These are phyloP conservation scores for Epinephelus awoara DNA, from an alignment of 2,797 vertebrate genomes.

Conservation along the genomic window DNA sequence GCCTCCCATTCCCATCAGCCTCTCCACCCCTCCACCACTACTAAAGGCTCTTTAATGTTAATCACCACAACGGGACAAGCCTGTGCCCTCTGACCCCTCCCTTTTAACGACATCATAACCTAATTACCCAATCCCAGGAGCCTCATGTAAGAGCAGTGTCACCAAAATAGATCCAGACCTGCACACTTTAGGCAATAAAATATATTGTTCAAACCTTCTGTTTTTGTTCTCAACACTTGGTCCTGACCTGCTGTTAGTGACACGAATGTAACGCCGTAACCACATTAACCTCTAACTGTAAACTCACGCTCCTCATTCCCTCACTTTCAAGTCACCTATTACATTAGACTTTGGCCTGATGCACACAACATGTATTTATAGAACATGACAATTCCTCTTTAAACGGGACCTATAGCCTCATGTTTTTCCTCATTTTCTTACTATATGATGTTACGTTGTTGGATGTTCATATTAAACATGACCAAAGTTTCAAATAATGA, in stretches of 20 bases:
- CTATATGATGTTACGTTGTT: too few species aligned
- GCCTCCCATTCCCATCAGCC: slow-evolving; percentile 30
- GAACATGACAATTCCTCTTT: not conserved
- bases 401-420: too few species aligned
- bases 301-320: slow-evolving; percentile 23
- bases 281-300: slow-evolving; percentile 24
- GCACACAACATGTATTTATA: not conserved
- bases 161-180: slow-evolving; percentile 40
- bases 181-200: slow-evolving; percentile 22
- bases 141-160: slow-evolving; percentile 33
- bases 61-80: slow-evolving; percentile 69
- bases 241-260: not conserved
- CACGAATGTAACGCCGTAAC: slow-evolving; percentile 30
- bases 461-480: too few species aligned
- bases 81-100: slow-evolving; percentile 71
- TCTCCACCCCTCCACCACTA: slow-evolving; percentile 43
- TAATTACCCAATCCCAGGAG: slow-evolving; percentile 73
- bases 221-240: not conserved
- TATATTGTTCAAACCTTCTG: slow-evolving; percentile 10
- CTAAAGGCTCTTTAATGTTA: slow-evolving; percentile 76
- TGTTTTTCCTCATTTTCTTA: too few species aligned
- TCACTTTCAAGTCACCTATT: slow-evolving; percentile 33
- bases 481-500: too few species aligned
- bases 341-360: slow-evolving; percentile 5
- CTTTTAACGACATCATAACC: slow-evolving; percentile 77